Base-by-base conservation (phyloP, 2,888 invertebrate species). In the Lepidocyrtinus sp. region DNA sequence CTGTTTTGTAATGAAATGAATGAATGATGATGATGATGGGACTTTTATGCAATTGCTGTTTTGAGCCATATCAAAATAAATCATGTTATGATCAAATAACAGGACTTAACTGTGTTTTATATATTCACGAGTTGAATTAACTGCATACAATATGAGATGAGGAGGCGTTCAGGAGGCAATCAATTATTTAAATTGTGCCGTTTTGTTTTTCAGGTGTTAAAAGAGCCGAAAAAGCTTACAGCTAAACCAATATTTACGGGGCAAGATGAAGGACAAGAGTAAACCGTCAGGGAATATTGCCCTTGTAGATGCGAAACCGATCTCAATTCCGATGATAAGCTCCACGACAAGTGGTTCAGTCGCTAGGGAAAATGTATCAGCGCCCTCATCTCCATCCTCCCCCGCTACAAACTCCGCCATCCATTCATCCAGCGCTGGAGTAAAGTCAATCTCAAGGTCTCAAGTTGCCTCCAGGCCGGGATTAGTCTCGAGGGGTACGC, bases 271-370 rank as follows among this genome's bases (percentile, higher is more conserved):
- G 67, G 77, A 77, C 61, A 77, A 77, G 2, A 77, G 77, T n/a
- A 77, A 77, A 27, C 77, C 77, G 27, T 61, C 63, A 19, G 77
- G 65, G 24, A 72, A 77, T 12, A 15, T 67, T n/a, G 62, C 61
- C 1, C 26, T 77, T 15, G 78, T 78, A 17, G 78, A 78, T 27
- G 24, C 59, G 12, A 67, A 78, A 63, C 68, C 68, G 78, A 78
- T 78, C 78, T 78, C 78, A 78, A 65, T 78, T 19, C 78, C 78
- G 19, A 68, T 68, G 68, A 45, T 78, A n/a, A 45, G 64, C 17
- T 68, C 68, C n/a, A 77, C 77, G 24, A 62, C 75, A 19, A 55
- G 55, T n/a, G 17, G 55, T 55, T 3, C 15, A n/a, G n/a, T n/a
- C n/a, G n/a, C n/a, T n/a, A n/a, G n/a, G n/a, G n/a, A n/a, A n/a